Evolutionary conservation across 2,113 vertebrate species (phyloP).

Genomic region (Cebus imitator): DNA sequence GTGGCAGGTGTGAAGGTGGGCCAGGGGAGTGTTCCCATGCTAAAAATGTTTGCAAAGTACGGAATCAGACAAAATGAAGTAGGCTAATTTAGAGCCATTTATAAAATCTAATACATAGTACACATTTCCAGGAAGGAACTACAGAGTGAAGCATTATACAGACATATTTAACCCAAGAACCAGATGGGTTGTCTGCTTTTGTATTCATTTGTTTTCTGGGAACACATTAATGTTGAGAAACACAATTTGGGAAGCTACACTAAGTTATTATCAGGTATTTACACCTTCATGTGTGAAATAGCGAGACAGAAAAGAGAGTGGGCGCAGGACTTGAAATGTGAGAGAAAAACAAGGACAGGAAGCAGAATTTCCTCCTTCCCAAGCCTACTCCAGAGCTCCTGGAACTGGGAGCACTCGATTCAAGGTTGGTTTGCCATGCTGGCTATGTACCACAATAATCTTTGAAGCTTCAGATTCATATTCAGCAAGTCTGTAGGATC

Average conservation of each 20-base stretch:
- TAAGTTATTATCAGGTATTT: not conserved
- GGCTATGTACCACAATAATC: accelerated
- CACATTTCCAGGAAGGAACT: not conserved
- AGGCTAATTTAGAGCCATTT: not conserved
- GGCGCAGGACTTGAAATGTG: not conserved
- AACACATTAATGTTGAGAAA: not conserved
- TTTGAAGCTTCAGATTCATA: not conserved
- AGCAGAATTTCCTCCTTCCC: not conserved
- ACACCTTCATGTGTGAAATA: not conserved
- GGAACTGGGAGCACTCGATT: not conserved
- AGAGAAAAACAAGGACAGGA: not conserved
- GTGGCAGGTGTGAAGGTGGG: not conserved
- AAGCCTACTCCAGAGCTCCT: not conserved
- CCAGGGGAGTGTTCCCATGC: not conserved
- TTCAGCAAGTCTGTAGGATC: not conserved
- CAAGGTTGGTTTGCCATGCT: accelerated
- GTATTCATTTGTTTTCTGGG: constrained; percentile 33
- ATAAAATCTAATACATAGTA: not conserved
- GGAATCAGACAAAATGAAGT: not conserved
- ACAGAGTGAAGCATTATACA: not conserved
- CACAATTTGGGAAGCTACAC: not conserved
- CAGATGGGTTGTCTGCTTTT: not conserved
- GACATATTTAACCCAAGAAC: not conserved
- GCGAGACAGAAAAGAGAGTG: not conserved
- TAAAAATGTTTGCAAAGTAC: not conserved